Base-by-base conservation (phyloP, 2,797 vertebrate genomes). In the Lutjanus campechanus region DNA sequence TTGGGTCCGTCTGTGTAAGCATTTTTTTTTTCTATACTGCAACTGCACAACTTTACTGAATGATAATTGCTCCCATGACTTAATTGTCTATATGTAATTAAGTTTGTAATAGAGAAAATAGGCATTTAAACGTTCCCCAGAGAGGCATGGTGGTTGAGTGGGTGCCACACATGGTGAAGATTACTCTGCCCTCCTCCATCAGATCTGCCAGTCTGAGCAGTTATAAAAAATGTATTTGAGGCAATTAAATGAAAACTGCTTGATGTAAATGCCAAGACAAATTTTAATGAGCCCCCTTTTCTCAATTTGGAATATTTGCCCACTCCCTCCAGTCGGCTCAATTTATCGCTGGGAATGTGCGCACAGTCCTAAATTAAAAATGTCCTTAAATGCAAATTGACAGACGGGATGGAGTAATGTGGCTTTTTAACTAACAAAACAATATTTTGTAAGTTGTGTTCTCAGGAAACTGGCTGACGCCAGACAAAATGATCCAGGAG, bases 91-190 rank as follows among this genome's bases (percentile, higher is more conserved):
- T 92, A 91, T 88, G 90, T 92, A 93, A 92, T 95, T 93, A 93
- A 92, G 85, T 93, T 94, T 93, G 85, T 89, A 91, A 94, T 90
- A 86, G 84, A 89, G 86, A 93, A 91, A 95, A 94, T 80, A 91
- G 90, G 91, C 90, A 84, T 81, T 89, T 90, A 93, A 94, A 89
- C 80, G 92, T 90, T 94, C 90, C 86, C 91, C 62, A 73, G 89
- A 91, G 91, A 93, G 84, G 82, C 69, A 68, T 17, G 84, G 90
- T 44, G 81, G 87, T 88, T 91, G 90, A 91, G 87, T 80, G 87
- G 90, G 89, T 92, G 93, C 94, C 94, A 95, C 95, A 96, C 91
- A 94, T 95, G 95, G 90, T 92, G 92, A 91, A 80, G 80, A 94
- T 94, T 95, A 95, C 78, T 90, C 82, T 84, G 84, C 87, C 88